Evolutionary conservation across 2,113 vertebrate genomes (phyloP).

Genomic region (Poecilia latipinna): DNA sequence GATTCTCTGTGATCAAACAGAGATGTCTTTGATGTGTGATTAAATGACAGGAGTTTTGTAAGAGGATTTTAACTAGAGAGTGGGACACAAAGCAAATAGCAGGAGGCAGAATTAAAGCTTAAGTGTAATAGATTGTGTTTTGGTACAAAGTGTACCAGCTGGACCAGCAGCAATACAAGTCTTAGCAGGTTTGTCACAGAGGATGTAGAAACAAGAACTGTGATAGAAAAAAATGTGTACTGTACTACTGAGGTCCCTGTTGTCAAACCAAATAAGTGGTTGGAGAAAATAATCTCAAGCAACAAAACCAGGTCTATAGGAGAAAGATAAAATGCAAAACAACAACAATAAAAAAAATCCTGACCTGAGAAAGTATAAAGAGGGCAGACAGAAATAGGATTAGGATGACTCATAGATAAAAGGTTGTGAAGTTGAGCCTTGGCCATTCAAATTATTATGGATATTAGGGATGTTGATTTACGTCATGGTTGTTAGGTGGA

Average conservation of each 20-base stretch:
- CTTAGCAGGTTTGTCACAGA: conserved; percentile 34
- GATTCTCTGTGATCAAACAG: conserved; percentile 28
- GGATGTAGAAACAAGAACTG: conserved; percentile 31
- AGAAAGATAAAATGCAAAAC: no score
- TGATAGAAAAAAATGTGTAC: not conserved
- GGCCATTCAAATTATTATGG: not conserved
- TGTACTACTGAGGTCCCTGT: not conserved
- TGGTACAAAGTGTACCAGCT: conserved; percentile 46
- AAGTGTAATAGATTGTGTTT: conserved; percentile 12
- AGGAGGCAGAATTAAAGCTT: conserved; percentile 21
- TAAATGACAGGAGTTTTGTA: conserved; percentile 11
- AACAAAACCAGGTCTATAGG: not conserved
- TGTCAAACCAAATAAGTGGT: not conserved
- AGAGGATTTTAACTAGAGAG: conserved; percentile 13
- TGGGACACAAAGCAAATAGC: conserved; percentile 32
- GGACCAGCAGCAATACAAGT: conserved; percentile 45
- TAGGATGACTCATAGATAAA: not conserved
- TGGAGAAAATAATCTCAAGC: not conserved
- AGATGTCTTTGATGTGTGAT: conserved; percentile 39
- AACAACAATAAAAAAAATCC: not conserved
- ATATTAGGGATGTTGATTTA: not conserved
- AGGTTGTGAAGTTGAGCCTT: not conserved
- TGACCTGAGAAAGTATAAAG: not conserved
- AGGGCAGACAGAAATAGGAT: not conserved
- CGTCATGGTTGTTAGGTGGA: not conserved